Evolutionary conservation across 2,797 vertebrate genomes (phyloP), one percentile per base, ranked within the genome.

Genomic region (Eptatretus atami): DNA sequence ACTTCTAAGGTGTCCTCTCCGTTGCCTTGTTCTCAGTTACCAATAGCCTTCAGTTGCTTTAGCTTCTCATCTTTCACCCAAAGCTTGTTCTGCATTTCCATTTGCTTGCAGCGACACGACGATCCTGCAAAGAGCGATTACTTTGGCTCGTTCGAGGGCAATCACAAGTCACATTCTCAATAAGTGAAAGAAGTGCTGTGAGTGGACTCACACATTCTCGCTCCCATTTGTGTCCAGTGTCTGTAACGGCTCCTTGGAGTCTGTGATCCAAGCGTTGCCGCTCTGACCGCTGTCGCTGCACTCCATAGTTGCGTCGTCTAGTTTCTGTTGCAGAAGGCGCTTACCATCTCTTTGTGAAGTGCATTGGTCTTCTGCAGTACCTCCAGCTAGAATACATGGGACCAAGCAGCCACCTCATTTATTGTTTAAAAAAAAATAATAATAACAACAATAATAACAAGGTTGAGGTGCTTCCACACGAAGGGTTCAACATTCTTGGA

Each of bases 31-130:
- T 79, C 66, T 94, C 90, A 0, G 82, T 85, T 53, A 93, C 85
- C 85, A 3, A 94, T 93, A 63, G 87, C 88, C 71, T 92, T 94
- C 2, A 96, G 80, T 69, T 95, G 90, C 71, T 95, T 95, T 70
- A 95, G 71, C 67, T 96, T 96, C 65, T 96, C 88, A 11, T 95
- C 87, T 70, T 92, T 94, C 66, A 96, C 88, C 88, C 88, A 96
- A 63, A 96, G 77, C 69, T 94, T 90, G 73, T 93, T 96, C 75
- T 96, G 86, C 90, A 95, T 82, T 73, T 96, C 90, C 67, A 96
- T 72, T 72, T 93, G 84, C 67, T 94, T 96, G 87, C 90, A 0
- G 86, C 87, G 53, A 95, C 88, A 1, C 83, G 77, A 3, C 86
- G 77, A 65, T 88, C 86, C 90, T 80, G 19, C 2, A 8, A 3